Evolutionary conservation across 2,113 vertebrate species (phyloP).

Genomic region (Callithrix jacchus): DNA sequence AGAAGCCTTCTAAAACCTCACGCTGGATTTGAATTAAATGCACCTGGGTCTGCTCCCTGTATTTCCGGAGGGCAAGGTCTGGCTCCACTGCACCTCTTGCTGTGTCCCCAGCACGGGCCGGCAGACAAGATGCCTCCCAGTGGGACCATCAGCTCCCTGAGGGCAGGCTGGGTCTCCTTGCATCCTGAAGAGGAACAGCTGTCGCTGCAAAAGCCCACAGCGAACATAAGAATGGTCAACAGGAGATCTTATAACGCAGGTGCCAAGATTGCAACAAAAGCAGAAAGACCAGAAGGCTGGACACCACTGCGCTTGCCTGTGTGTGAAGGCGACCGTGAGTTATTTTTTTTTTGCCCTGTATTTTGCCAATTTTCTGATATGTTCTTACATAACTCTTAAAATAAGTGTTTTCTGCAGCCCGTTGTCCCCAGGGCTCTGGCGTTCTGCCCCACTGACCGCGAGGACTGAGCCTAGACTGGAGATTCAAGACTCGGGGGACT

Average conservation of each 20-base stretch:
- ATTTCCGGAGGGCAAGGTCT: not conserved
- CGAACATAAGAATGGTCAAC: not conserved
- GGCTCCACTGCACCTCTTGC: too few species aligned
- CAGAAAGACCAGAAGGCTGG: not conserved
- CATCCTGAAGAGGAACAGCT: not conserved
- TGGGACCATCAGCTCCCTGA: accelerated
- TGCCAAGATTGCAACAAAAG: accelerated
- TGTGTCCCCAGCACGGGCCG: too few species aligned
- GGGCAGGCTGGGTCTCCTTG: not conserved
- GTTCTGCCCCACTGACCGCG: conserved; percentile 12
- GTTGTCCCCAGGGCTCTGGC: not conserved
- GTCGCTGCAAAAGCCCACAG: accelerated
- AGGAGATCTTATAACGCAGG: accelerated
- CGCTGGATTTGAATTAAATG: not conserved
- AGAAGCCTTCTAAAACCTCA: not conserved
- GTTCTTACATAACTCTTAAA: conserved; percentile 39
- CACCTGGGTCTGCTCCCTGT: not conserved
- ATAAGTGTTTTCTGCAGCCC: not conserved
- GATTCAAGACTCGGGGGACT: not conserved
- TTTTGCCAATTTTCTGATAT: not conserved
- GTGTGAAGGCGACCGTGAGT: not conserved
- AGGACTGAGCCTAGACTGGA: not conserved
- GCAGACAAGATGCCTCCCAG: too few species aligned
- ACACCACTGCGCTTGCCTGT: accelerated
- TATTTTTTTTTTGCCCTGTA: not conserved